Percentiles rank a stretch among this genome's conserved stretches.
Evolutionary conservation across 2,797 vertebrate species (phyloP).

Genomic region (Oryzias dopingdopingensis): DNA sequence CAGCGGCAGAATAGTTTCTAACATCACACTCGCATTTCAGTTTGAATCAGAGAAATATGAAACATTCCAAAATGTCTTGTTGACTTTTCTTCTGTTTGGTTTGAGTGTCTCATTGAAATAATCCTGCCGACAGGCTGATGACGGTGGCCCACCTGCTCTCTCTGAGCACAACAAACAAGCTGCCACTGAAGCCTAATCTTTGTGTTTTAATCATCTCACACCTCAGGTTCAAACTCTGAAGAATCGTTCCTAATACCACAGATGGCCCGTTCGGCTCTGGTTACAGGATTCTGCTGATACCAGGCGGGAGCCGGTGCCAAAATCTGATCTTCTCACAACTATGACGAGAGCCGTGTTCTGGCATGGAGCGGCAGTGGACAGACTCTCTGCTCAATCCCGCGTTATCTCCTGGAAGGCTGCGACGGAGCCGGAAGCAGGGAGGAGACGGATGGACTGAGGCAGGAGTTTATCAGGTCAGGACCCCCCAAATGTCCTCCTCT

Average conservation of each 20-base stretch:
- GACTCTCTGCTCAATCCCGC: conserved; percentile 51
- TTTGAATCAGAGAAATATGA: too few relatives aligned
- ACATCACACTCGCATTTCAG: too few relatives aligned
- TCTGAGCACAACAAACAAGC: too few relatives aligned
- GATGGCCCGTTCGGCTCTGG: conserved; percentile 48
- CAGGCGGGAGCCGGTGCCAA: conserved; percentile 38
- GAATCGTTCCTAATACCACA: conserved; percentile 34
- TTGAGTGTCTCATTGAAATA: too few relatives aligned
- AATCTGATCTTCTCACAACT: conserved; percentile 45
- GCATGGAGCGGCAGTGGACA: conserved; percentile 45
- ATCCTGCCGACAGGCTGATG: too few relatives aligned
- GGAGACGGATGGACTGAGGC: conserved; percentile 15
- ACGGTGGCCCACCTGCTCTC: too few relatives aligned
- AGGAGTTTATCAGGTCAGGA: conserved; percentile 46
- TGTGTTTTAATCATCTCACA: neutral
- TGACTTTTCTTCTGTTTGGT: too few relatives aligned
- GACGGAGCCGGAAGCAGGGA: conserved; percentile 19
- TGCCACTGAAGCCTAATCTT: too few relatives aligned
- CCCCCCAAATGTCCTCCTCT: conserved; percentile 51
- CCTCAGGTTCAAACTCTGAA: conserved; percentile 16
- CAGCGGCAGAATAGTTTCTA: too few relatives aligned
- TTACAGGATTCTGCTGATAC: conserved; percentile 26
- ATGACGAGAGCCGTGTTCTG: conserved; percentile 40
- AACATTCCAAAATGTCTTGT: too few relatives aligned
- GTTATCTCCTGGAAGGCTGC: conserved; percentile 58